Conservation (phyloP, 2,888 invertebrate species). For the Hirtodrosophila confusa region DNA sequence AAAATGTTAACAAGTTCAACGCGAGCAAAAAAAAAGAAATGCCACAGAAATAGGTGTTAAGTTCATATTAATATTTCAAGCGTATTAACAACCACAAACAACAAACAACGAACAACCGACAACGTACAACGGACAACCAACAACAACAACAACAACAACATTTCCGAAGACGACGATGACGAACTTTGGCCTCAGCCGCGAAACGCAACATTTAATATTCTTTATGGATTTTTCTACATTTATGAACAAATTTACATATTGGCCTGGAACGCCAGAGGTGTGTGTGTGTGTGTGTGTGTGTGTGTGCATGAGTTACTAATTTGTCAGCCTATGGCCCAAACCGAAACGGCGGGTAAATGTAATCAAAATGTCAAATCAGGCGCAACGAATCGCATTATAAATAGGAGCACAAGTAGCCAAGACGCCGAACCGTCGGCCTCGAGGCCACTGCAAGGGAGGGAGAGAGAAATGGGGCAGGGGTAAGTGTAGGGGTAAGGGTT, state of each 20-base stretch:
- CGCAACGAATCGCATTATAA: slow-evolving; percentile 76
- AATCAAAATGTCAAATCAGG: slow-evolving; percentile 78
- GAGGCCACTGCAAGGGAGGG: slow-evolving; percentile 9
- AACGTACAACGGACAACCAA: neutral
- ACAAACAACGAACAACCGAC: neutral
- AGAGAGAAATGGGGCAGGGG: neutral
- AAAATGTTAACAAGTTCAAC: slow-evolving; percentile 73
- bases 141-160: slow-evolving; percentile 8
- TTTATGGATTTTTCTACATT: slow-evolving; percentile 56
- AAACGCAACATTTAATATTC: slow-evolving; percentile 57
- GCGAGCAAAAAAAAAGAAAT: slow-evolving; percentile 40
- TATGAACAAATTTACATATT: slow-evolving; percentile 39
- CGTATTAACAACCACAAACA: slow-evolving; percentile 48
- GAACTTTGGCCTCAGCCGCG: slow-evolving; percentile 41
- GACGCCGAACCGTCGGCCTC: slow-evolving; percentile 18
- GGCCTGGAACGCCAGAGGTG: slow-evolving; percentile 7
- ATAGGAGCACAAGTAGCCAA: slow-evolving; percentile 41
- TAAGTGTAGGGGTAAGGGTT: neutral
- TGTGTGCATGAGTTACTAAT: slow-evolving; percentile 28
- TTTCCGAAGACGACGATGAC: slow-evolving; percentile 19
- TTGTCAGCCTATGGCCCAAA: slow-evolving; percentile 21
- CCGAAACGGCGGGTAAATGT: slow-evolving; percentile 41
- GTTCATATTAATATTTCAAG: slow-evolving; percentile 65
- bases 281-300: slow-evolving; percentile 9
- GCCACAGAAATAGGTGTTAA: slow-evolving; percentile 62